Conservation (phyloP, 2,888 invertebrate species). For the Margaritifera margaritifera region DNA sequence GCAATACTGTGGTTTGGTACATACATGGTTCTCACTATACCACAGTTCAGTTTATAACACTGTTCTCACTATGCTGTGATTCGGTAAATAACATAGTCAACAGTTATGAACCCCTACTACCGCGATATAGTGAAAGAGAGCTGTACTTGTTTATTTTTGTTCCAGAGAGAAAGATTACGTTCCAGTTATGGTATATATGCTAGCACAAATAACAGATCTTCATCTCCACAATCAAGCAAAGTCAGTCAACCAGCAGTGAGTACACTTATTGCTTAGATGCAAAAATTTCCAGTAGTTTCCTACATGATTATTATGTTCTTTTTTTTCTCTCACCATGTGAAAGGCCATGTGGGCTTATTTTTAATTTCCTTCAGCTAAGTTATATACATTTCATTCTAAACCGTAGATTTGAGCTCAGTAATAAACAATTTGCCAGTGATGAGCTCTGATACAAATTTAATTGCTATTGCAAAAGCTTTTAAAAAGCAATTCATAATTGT, state of each 20-base stretch:
- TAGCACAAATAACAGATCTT: constrained; percentile 15
- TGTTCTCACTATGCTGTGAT: too few relatives aligned
- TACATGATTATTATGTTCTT: background rate
- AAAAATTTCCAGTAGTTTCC: background rate
- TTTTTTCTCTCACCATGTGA: background rate
- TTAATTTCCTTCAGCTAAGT: background rate
- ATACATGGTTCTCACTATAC: too few relatives aligned
- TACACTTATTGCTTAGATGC: constrained; percentile 1
- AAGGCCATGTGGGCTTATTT: background rate
- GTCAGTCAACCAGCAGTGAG: constrained; percentile 36
- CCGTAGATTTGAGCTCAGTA: background rate
- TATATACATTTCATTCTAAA: background rate
- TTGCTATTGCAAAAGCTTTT: too few relatives aligned
- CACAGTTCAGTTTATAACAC: too few relatives aligned
- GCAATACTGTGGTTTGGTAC: too few relatives aligned
- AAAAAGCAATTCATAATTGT: too few relatives aligned
- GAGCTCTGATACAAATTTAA: too few relatives aligned
- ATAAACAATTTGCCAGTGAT: background rate
- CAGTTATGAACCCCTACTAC: too few relatives aligned
- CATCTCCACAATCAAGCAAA: constrained; percentile 9
- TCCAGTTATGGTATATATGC: constrained; percentile 58
- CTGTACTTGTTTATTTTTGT: constrained; percentile 9
- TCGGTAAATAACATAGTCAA: too few relatives aligned
- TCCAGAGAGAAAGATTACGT: constrained; percentile 58
- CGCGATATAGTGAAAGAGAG: background rate